Evolutionary conservation across 2,797 vertebrate species (phyloP).

Genomic region (Eulemur albifrons): DNA sequence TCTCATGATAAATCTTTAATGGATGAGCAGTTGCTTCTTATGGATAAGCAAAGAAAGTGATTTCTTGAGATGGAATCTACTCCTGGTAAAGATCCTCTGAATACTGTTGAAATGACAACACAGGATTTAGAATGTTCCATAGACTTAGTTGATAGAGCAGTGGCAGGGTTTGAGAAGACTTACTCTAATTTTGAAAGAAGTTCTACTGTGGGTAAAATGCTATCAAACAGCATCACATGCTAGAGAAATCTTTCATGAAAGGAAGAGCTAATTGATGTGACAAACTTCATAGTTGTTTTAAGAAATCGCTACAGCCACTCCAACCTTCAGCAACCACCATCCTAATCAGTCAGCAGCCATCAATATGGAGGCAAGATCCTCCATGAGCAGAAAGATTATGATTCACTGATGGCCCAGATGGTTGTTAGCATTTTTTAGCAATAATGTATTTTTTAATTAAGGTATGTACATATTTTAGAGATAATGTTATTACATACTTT

Average conservation of each 20-base stretch:
- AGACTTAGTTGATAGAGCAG: background rate
- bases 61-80: background rate
- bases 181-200: background rate
- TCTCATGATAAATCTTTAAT: background rate
- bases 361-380: background rate
- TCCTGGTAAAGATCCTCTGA: background rate
- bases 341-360: background rate
- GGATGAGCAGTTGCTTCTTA: background rate
- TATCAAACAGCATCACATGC: background rate
- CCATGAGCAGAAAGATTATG: too few species aligned
- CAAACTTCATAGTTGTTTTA: background rate
- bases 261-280: background rate
- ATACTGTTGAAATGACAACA: background rate
- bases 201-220: background rate
- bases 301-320: background rate
- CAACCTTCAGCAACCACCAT: background rate
- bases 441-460: too few species aligned
- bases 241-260: background rate
- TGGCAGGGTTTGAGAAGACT: background rate
- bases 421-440: too few species aligned
- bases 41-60: background rate
- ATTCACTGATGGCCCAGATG: too few species aligned
- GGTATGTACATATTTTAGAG: too few species aligned
- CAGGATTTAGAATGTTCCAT: background rate
- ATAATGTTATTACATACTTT: too few species aligned